phyloP scores from a whole-genome alignment of 2,888 invertebrate species.

The Eilema sororculum region DNA sequence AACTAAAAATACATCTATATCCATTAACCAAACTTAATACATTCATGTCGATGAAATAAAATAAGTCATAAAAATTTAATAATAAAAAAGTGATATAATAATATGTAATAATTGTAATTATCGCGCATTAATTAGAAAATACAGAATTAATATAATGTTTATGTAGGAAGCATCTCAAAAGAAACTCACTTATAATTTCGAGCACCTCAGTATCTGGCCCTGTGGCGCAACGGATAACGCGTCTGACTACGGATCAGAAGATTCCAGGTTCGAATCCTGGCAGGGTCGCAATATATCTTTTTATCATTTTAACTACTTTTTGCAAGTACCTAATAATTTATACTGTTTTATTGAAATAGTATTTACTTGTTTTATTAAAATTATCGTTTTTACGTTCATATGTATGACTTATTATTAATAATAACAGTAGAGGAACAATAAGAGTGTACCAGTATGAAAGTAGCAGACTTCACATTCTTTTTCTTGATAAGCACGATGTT shows the following conservation, averaged over 20 bases:
- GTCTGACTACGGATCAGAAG: constrained; percentile 91
- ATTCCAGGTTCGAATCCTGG: constrained; percentile 90
- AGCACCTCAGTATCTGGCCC: constrained; percentile 63
- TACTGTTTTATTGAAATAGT: not conserved
- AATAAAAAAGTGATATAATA: not conserved
- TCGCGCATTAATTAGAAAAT: not conserved
- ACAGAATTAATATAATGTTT: not conserved
- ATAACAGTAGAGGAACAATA: not conserved
- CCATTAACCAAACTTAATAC: not conserved
- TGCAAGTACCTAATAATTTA: not conserved
- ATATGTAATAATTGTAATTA: too few relatives aligned
- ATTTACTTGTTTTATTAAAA: not conserved
- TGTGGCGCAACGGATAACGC: constrained; percentile 90
- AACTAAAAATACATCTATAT: constrained; percentile 24
- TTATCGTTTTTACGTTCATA: not conserved
- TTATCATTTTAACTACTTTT: constrained; percentile 16
- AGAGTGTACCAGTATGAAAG: not conserved
- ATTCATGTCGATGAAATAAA: not conserved
- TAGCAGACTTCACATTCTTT: not conserved
- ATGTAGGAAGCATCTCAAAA: not conserved
- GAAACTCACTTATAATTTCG: constrained; percentile 31
- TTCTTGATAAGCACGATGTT: not conserved
- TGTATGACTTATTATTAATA: not conserved
- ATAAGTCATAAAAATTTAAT: not conserved
- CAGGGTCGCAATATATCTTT: constrained; percentile 78